These are phyloP conservation scores for Neodontobutis hainanensis DNA, from an alignment of 2,113 vertebrate genomes.

Conservation along the genomic window DNA sequence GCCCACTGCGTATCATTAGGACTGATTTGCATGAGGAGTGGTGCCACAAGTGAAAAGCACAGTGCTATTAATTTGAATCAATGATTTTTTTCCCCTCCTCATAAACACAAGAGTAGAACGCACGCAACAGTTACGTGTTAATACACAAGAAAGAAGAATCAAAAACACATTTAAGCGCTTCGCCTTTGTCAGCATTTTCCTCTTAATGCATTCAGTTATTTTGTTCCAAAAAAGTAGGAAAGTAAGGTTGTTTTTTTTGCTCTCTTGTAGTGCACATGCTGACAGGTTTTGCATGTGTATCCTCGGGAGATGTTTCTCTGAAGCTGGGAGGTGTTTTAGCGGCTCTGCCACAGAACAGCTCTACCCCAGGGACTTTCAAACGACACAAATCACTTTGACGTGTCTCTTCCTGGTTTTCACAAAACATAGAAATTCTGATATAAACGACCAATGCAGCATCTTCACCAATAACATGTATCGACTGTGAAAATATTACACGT, in stretches of 20 bases:
- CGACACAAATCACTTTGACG: constrained; percentile 74
- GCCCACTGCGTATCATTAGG: constrained; percentile 44
- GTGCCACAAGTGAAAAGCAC: constrained; percentile 26
- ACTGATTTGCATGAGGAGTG: constrained; percentile 59
- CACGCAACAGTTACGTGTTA: constrained; percentile 24
- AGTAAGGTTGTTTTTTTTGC: constrained; percentile 14
- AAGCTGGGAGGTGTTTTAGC: constrained; percentile 74
- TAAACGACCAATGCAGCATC: constrained; percentile 21
- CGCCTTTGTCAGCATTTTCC: constrained; percentile 64
- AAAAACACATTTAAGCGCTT: constrained; percentile 40
- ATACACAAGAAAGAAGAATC: constrained; percentile 11
- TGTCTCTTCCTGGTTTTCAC: constrained; percentile 36
- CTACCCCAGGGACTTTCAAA: constrained; percentile 59
- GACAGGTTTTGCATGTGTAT: constrained; percentile 68
- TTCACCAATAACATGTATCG: constrained; percentile 7
- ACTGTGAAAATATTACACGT: constrained; percentile 18
- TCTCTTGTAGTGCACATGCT: constrained; percentile 44
- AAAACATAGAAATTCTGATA: constrained; percentile 36
- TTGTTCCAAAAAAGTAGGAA: constrained; percentile 29
- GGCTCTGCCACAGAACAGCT: constrained; percentile 62
- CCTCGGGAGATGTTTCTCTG: constrained; percentile 66
- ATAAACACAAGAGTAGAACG: neutral
- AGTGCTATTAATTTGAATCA: constrained; percentile 24
- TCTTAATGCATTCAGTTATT: constrained; percentile 43
- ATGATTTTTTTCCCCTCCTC: constrained; percentile 7